Conservation (phyloP, 2,797 vertebrate genomes). For the Linurgus olivaceus region DNA sequence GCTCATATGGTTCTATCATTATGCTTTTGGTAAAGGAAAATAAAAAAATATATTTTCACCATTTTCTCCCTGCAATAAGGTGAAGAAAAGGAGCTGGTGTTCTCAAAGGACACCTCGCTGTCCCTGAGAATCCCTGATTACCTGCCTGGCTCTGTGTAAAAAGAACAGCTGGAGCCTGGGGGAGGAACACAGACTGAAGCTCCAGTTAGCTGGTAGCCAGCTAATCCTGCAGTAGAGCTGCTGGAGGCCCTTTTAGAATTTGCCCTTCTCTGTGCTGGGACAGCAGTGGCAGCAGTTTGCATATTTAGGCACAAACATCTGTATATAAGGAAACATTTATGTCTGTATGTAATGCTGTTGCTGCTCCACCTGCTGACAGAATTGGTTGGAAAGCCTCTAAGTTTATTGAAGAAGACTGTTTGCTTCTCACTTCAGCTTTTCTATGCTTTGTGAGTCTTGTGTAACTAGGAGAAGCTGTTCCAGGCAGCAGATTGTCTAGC, state of each 20-base stretch:
- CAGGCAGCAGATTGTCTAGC: not conserved
- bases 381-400: not conserved
- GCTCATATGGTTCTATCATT: not conserved
- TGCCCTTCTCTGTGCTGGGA: not conserved
- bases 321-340: not conserved
- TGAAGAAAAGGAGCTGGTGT: not conserved
- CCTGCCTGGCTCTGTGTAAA: not conserved
- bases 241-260: conserved; percentile 27
- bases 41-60: not conserved
- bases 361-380: not conserved
- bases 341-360: not conserved
- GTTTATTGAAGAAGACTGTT: not conserved
- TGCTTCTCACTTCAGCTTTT: not conserved
- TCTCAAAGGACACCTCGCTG: not conserved
- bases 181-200: not conserved
- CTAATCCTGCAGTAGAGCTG: conserved; percentile 12
- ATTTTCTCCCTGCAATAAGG: not conserved
- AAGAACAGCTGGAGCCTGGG: not conserved
- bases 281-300: conserved; percentile 15
- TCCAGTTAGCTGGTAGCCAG: conserved; percentile 24
- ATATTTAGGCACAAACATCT: conserved; percentile 42
- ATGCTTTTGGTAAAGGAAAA: not conserved
- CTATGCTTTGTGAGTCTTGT: not conserved
- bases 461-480: not conserved
- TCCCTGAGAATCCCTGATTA: not conserved